These are phyloP conservation scores for Acleris literana DNA, from an alignment of 2,888 invertebrate species.

Conservation along the genomic window DNA sequence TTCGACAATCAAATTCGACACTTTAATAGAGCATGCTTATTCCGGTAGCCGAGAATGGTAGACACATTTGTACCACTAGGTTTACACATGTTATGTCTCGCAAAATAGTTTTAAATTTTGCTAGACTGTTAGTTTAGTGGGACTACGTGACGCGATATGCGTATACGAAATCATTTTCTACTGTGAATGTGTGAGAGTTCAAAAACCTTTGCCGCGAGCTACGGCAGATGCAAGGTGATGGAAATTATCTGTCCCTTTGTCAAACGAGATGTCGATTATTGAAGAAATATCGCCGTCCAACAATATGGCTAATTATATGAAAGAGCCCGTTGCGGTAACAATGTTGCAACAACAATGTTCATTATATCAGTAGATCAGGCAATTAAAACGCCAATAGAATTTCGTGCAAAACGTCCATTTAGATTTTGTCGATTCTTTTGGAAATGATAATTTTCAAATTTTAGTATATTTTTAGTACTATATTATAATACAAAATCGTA, in stretches of 20 bases:
- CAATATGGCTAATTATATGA: conserved; percentile 75
- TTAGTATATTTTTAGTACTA: background rate
- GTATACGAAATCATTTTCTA: conserved; percentile 54
- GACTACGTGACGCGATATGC: conserved; percentile 51
- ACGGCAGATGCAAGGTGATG: conserved; percentile 67
- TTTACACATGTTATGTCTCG: conserved; percentile 6
- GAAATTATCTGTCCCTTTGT: conserved; percentile 57
- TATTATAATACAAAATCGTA: no score
- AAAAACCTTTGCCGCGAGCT: conserved; percentile 49
- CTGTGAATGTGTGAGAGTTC: conserved; percentile 47
- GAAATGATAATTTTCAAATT: background rate
- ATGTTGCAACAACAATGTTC: conserved; percentile 30
- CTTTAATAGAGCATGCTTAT: conserved; percentile 43
- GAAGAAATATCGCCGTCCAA: conserved; percentile 60
- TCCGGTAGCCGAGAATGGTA: conserved; percentile 25
- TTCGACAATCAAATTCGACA: conserved; percentile 76
- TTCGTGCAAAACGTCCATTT: conserved; percentile 14
- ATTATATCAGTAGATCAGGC: conserved; percentile 34
- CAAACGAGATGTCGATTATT: conserved; percentile 44
- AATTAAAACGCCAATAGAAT: conserved; percentile 31
- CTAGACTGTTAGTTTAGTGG: conserved; percentile 40
- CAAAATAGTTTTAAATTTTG: conserved; percentile 21
- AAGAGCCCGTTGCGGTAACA: conserved; percentile 26
- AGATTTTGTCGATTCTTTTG: conserved; percentile 15
- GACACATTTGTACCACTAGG: conserved; percentile 8